These are phyloP conservation scores for Dysmachus trigonus DNA, from an alignment of 2,888 invertebrate species.

Conservation along the genomic window DNA sequence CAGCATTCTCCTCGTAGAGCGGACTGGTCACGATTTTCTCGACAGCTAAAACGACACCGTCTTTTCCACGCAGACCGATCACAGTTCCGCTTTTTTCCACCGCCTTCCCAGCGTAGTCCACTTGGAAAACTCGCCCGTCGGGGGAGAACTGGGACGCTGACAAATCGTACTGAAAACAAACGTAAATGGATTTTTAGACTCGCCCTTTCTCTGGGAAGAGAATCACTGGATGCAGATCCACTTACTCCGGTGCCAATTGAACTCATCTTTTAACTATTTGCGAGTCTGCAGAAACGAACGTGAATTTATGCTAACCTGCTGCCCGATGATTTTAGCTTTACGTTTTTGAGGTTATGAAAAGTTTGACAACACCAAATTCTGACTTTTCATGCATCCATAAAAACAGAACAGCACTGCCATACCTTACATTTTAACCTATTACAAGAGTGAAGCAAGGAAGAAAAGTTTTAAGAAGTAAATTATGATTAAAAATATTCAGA, in stretches of 20 bases:
- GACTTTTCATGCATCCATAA: slow-evolving; percentile 54
- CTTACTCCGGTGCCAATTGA: slow-evolving; percentile 95
- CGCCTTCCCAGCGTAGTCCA: slow-evolving; percentile 99
- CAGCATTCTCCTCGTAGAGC: slow-evolving; percentile 90
- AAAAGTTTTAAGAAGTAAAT: neutral
- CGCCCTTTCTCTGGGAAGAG: no score
- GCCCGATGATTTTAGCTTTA: slow-evolving; percentile 46
- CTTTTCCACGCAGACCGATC: slow-evolving; percentile 92
- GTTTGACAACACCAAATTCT: slow-evolving; percentile 52
- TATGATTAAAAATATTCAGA: neutral
- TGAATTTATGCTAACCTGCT: slow-evolving; percentile 49
- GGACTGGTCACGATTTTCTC: slow-evolving; percentile 96
- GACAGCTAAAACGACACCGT: slow-evolving; percentile 96
- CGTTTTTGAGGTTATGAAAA: slow-evolving; percentile 51
- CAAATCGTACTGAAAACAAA: slow-evolving; percentile 84
- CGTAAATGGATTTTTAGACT: neutral
- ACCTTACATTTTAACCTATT: no score
- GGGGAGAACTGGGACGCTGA: slow-evolving; percentile 99
- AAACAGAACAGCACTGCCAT: neutral
- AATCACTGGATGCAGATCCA: slow-evolving; percentile 55
- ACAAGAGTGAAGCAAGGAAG: neutral
- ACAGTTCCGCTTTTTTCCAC: slow-evolving; percentile 98
- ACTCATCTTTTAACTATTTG: slow-evolving; percentile 74
- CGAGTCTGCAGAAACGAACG: slow-evolving; percentile 15
- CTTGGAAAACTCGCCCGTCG: slow-evolving; percentile 98